Evolutionary conservation across 2,888 invertebrate species (phyloP).

Genomic region (Alsophila aescularia): DNA sequence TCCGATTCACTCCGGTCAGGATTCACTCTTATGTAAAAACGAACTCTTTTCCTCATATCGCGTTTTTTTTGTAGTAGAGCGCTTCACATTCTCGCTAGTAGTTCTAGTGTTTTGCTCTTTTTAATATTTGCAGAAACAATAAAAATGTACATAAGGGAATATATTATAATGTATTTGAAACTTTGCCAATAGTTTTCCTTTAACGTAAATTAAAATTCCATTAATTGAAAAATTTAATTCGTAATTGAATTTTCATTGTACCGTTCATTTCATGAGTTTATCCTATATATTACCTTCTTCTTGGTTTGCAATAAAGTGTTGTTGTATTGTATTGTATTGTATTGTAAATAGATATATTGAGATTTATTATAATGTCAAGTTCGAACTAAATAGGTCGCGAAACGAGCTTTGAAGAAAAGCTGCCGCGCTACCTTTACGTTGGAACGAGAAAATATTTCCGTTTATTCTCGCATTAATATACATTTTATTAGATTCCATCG

Average conservation of each 20-base stretch:
- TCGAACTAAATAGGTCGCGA: slow-evolving; percentile 9
- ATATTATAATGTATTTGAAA: background rate
- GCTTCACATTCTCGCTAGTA: background rate
- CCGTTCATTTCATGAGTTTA: too few relatives aligned
- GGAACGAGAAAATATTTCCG: slow-evolving; percentile 14
- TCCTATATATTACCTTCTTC: too few relatives aligned
- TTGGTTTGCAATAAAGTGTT: too few relatives aligned
- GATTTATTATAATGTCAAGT: slow-evolving; percentile 5
- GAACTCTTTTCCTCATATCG: background rate
- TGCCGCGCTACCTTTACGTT: slow-evolving; percentile 2
- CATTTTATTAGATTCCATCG: slow-evolving; percentile 16
- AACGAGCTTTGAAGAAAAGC: slow-evolving; percentile 7
- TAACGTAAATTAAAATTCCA: too few relatives aligned
- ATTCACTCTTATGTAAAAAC: slow-evolving; percentile 12
- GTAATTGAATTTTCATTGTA: too few relatives aligned
- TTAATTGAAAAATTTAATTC: too few relatives aligned
- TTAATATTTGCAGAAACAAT: background rate
- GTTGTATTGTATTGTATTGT: background rate
- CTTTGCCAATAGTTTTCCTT: too few relatives aligned
- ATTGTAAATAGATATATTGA: background rate
- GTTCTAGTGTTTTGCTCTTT: background rate
- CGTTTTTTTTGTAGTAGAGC: background rate
- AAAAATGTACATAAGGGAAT: background rate
- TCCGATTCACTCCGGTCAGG: background rate
- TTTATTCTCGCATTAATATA: slow-evolving; percentile 14